Evolutionary conservation across 2,797 vertebrate species (phyloP).

Genomic region (Choloepus didactylus): DNA sequence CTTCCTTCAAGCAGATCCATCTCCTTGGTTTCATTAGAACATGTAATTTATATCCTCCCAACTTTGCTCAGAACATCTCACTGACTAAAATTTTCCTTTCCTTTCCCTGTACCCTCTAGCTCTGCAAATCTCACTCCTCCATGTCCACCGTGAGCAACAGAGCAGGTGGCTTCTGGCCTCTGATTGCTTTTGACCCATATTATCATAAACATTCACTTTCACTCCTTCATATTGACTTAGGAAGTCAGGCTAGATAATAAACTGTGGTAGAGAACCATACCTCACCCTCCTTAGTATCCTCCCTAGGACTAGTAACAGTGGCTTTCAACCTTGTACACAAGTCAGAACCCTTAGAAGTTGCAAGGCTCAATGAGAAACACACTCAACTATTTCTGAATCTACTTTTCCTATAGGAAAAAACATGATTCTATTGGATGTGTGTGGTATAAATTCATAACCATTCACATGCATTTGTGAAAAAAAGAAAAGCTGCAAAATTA

Average conservation of each 20-base stretch:
- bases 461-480: not conserved
- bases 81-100: not conserved
- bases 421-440: accelerated
- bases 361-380: accelerated
- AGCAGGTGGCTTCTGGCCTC: not conserved
- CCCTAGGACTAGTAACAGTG: not conserved
- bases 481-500: not conserved
- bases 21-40: accelerated
- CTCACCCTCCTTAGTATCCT: accelerated
- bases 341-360: not conserved
- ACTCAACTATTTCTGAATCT: accelerated
- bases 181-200: not conserved
- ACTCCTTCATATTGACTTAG: not conserved
- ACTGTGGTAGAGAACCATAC: not conserved
- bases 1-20: not conserved
- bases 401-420: too few species aligned
- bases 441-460: too few species aligned
- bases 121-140: not conserved
- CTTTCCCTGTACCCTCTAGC: not conserved
- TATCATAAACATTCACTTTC: not conserved
- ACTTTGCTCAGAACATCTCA: not conserved
- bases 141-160: not conserved
- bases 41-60: not conserved
- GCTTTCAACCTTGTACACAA: not conserved
- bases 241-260: not conserved